Evolutionary conservation across 2,797 vertebrate genomes (phyloP).

Genomic region (Monodelphis domestica): DNA sequence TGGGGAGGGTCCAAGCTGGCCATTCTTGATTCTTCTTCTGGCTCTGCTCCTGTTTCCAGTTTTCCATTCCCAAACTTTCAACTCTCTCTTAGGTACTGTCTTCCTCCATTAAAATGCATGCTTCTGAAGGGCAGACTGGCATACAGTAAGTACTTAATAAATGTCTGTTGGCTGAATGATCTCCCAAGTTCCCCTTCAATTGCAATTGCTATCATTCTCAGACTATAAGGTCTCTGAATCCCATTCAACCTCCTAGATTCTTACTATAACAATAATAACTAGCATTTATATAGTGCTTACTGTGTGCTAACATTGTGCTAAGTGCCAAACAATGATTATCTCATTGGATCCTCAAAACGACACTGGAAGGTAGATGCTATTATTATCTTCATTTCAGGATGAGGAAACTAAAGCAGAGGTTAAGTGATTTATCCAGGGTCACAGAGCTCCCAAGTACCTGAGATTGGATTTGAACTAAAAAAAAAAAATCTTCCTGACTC

Average conservation of each 20-base stretch:
- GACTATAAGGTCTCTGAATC: background rate
- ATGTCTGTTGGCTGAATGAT: background rate
- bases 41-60: background rate
- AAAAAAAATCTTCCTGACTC: too few species aligned
- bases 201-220: background rate
- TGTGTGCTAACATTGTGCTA: too few species aligned
- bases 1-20: background rate
- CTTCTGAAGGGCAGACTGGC: background rate
- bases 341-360: background rate
- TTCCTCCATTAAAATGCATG: background rate
- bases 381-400: background rate
- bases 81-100: too few species aligned
- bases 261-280: background rate
- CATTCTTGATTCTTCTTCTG: background rate
- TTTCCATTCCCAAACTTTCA: background rate
- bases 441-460: too few species aligned
- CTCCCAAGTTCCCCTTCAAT: fast-evolving
- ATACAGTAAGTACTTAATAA: background rate
- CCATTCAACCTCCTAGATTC: background rate
- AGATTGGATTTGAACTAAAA: too few species aligned
- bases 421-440: too few species aligned
- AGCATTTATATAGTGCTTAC: background rate
- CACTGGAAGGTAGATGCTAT: background rate
- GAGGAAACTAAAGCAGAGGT: too few species aligned
- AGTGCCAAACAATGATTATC: background rate